Conservation (phyloP, 2,113 vertebrate species). For the Pterocles gutturalis region DNA sequence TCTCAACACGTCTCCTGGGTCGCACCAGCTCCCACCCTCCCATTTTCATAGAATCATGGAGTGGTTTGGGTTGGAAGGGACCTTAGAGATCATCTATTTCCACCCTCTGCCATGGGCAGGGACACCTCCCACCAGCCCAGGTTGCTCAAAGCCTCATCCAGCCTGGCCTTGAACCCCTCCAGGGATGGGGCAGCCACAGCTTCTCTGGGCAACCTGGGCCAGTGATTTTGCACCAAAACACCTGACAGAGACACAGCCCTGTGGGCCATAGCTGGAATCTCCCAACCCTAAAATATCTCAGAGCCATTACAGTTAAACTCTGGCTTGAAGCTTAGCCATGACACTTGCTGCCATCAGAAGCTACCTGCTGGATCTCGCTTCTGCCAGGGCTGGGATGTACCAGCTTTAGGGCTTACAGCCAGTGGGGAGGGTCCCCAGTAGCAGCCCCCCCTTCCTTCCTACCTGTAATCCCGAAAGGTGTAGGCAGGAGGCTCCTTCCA, state of each 20-base stretch:
- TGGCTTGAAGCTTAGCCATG: background rate
- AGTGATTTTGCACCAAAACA: background rate
- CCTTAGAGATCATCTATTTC: no score
- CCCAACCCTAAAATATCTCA: background rate
- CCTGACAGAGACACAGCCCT: background rate
- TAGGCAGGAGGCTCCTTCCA: conserved; percentile 97
- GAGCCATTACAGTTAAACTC: background rate
- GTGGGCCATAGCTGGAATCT: background rate
- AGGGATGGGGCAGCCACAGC: no score
- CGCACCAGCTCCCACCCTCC: background rate
- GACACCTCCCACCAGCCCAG: no score
- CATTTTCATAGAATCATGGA: background rate
- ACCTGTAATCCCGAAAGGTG: conserved; percentile 97
- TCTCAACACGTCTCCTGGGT: background rate
- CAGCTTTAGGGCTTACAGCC: background rate
- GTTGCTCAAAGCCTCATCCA: no score
- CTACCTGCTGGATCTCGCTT: background rate
- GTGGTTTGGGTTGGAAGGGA: no score
- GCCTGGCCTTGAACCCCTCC: no score
- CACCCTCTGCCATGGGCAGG: no score
- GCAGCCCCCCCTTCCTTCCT: background rate
- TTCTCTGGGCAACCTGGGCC: no score
- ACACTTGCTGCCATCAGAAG: background rate
- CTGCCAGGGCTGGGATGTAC: background rate
- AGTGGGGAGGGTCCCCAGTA: background rate